Evolutionary conservation across 2,113 vertebrate species (phyloP), one percentile per base, ranked within the genome.

Genomic region (Ursus arctos): DNA sequence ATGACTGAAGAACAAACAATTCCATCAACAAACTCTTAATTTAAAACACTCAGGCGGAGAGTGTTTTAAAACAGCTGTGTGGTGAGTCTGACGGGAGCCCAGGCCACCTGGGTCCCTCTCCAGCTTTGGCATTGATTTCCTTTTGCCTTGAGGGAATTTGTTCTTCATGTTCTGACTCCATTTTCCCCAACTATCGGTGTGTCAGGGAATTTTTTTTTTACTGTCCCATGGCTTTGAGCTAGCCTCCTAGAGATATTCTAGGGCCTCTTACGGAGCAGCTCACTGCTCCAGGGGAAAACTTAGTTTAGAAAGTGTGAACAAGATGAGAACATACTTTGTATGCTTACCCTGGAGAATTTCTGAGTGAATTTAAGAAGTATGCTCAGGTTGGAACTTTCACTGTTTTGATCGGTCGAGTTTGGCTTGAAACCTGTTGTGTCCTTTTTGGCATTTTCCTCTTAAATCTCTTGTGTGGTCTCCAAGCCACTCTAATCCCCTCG

Each of bases 1-100:
- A 26, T 81, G 83, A 51, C 49, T 82, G 18, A 96, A 97, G 85
- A 88, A 94, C 55, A 93, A 96, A 88, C 80, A 43, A 15, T 76
- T 91, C 24, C 40, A 72, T 96, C 69, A 80, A 40, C 51, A 69
- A 36, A 92, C n/a, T 90, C 55, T 94, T 95, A 47, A 82, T 97
- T 71, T 86, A 76, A 96, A 96, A 55, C 49, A 2, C 33, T 72
- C 9, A 2, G 22, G 7, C 55, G n/a, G 28, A 71, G 81, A 72
- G 3, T 43, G 43, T 43, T 43, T 43, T 43, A 43, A 57, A 12
- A 55, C 22, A 65, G 61, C 87, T 80, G 13, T 79, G 43, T 67
- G 22, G 7, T 33, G 21, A 53, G 36, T 74, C 90, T 51, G 19
- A 10, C 43, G 63, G 69, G 57, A 86, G 28, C 36, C 67, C 36